Base-by-base conservation (phyloP, 2,888 invertebrate species). In the Cheilosia grossa region DNA sequence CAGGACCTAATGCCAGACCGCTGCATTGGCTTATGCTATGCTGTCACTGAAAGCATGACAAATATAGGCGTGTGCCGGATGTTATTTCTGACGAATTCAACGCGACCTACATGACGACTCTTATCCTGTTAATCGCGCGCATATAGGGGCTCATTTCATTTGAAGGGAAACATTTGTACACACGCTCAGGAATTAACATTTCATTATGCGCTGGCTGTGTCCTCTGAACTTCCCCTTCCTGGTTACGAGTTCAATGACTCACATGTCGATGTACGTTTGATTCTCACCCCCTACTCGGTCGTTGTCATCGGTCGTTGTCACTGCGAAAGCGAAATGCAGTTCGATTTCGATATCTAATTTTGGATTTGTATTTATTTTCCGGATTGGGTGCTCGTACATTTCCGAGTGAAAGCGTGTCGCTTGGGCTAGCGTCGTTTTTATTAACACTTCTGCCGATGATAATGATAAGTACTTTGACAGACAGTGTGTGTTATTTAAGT, bases 41-140 rank as follows among this genome's bases (percentile, higher is more conserved):
- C 7, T 37, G 49, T 70, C 59, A 63, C 58, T 61, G 56, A 56
- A 69, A 56, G 63, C 73, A 79, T 79, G 66, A 69, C 73, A 69
- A 83, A 79, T 63, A 79, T 72, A 74, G 79, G 58, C 82, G 82
- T 79, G 79, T 83, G 79, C 79, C 79, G 82, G 82, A 83, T 83
- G 82, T 83, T 83, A 74, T 73, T 74, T 79, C 21, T 83, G 78
- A 73, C 67, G 82, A 83, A 74, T 74, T 83, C 67, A 69, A 74
- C 67, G 69, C 79, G 79, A 83, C 79, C 82, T 83, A 78, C 73
- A 83, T 83, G 82, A 61, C 73, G 73, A 83, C 67, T 83, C 79
- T 83, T 83, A 83, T 83, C 82, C 82, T 83, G 79, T 73, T 79
- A 83, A 83, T 83, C 82, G 79, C 42, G 61, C 73, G 79, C 42